phyloP scores from a whole-genome alignment of 2,113 vertebrate species.

The Myanophis thanlyinensis region DNA sequence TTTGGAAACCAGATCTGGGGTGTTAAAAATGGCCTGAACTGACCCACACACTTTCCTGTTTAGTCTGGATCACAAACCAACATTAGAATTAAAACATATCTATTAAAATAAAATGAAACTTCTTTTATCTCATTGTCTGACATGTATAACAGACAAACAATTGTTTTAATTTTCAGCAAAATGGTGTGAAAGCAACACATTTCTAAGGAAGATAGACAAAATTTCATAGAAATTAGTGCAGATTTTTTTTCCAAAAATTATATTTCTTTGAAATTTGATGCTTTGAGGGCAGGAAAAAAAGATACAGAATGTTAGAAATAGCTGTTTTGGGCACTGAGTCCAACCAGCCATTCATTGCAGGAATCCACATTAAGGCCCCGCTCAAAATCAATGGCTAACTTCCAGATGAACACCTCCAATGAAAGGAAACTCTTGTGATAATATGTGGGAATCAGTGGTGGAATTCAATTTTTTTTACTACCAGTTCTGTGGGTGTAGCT shows the following conservation, averaged over 20 bases:
- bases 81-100: neutral
- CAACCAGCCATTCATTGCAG: neutral
- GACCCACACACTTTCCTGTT: neutral
- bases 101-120: neutral
- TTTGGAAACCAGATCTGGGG: neutral
- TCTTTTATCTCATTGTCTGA: neutral
- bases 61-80: neutral
- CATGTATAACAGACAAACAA: neutral
- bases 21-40: neutral
- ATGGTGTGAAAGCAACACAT: neutral
- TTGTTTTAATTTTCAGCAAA: neutral
- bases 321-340: neutral
- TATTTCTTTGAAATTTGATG: neutral
- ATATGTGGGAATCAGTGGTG: too few relatives aligned
- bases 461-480: too few relatives aligned
- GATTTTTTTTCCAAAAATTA: neutral
- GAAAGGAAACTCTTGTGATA: neutral
- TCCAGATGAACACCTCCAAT: neutral
- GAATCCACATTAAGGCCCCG: neutral
- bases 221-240: neutral
- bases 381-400: neutral
- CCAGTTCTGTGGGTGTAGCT: too few relatives aligned
- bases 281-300: neutral
- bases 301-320: neutral
- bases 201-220: neutral